Conservation (phyloP, 2,888 invertebrate genomes). For the Trachelus iudaicus region DNA sequence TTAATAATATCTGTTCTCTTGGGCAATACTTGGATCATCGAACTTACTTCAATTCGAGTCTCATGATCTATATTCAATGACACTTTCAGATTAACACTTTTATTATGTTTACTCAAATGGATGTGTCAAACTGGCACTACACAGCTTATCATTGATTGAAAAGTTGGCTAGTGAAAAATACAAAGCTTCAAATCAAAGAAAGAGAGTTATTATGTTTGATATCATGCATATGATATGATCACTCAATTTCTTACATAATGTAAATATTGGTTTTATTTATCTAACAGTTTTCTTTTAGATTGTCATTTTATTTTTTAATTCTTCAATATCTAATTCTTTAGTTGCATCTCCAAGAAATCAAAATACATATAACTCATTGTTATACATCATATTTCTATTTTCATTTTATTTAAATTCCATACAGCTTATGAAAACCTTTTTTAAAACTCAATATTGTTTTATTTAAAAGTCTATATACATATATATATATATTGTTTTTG, state of each 20-base stretch:
- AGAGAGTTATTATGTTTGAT: neutral
- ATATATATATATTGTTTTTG: neutral
- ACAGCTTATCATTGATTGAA: neutral
- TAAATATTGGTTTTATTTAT: neutral
- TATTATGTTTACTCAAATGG: neutral
- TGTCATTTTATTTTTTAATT: neutral
- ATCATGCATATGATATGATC: neutral
- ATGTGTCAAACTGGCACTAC: neutral
- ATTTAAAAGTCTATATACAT: neutral
- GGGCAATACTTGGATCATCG: neutral
- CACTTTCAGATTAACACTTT: neutral
- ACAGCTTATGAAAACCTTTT: neutral
- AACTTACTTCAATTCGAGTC: neutral
- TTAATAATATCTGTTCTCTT: neutral
- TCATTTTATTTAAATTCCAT: neutral
- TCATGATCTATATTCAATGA: neutral
- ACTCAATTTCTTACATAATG: neutral
- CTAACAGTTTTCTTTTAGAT: neutral
- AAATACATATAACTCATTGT: neutral
- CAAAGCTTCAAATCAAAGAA: neutral
- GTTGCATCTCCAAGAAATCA: neutral
- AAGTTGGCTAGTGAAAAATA: neutral
- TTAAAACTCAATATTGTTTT: neutral
- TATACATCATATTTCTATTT: neutral
- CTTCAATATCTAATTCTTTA: neutral